Conservation (phyloP, 2,888 invertebrate species). For the Papilio gigon region DNA sequence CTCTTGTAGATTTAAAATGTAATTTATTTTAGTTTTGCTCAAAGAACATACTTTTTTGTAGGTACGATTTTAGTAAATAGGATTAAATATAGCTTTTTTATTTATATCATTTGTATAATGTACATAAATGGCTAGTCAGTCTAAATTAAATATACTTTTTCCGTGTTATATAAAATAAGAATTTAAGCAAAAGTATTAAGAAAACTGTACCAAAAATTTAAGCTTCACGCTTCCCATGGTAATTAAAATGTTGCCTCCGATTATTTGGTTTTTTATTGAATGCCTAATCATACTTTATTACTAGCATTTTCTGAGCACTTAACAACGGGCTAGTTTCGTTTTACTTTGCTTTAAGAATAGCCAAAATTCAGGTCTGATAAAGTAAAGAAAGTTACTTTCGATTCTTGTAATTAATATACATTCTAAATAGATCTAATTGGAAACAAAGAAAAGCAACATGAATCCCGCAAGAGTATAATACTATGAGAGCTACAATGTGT, state of each 20-base stretch:
- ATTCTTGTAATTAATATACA: slow-evolving; percentile 9
- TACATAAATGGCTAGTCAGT: slow-evolving; percentile 37
- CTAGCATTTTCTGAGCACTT: too few relatives aligned
- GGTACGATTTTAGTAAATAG: slow-evolving; percentile 17
- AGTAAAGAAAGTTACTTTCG: neutral
- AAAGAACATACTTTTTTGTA: slow-evolving; percentile 22
- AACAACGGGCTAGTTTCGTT: too few relatives aligned
- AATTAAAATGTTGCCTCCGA: slow-evolving; percentile 27
- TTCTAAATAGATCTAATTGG: neutral
- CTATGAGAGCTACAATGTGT: slow-evolving; percentile 86
- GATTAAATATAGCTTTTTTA: slow-evolving; percentile 17
- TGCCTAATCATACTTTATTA: neutral
- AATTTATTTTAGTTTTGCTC: slow-evolving; percentile 27
- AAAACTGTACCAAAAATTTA: slow-evolving; percentile 35
- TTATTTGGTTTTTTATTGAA: slow-evolving; percentile 9
- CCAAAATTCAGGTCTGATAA: neutral
- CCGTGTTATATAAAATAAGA: slow-evolving; percentile 1
- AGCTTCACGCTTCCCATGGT: slow-evolving; percentile 25
- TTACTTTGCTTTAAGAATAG: neutral
- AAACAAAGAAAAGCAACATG: slow-evolving; percentile 44
- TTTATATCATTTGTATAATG: slow-evolving; percentile 21
- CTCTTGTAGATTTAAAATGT: slow-evolving; percentile 22
- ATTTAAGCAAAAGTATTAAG: slow-evolving; percentile 31
- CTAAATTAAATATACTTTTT: slow-evolving; percentile 23
- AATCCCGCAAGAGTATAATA: slow-evolving; percentile 45